These are phyloP conservation scores for Drosophila anomelani DNA, from an alignment of 2,888 invertebrate genomes.

Conservation along the genomic window DNA sequence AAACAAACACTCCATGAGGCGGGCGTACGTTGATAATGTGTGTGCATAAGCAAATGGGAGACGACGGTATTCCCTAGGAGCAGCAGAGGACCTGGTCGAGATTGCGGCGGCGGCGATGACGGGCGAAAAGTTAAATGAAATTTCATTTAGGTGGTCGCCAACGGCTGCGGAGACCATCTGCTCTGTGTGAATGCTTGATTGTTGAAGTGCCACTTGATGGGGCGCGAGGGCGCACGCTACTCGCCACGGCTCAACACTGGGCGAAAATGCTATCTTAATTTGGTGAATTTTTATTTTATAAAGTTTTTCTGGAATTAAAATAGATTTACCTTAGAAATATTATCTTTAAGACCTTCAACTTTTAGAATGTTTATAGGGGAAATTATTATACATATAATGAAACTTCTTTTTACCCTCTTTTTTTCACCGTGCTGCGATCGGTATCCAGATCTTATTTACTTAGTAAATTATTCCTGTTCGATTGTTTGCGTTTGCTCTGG, in stretches of 20 bases:
- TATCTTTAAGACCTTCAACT: background rate
- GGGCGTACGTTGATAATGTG: slow-evolving; percentile 76
- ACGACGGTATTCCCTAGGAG: slow-evolving; percentile 14
- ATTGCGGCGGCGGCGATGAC: slow-evolving; percentile 72
- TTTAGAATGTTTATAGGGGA: background rate
- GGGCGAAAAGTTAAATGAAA: slow-evolving; percentile 75
- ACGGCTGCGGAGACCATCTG: slow-evolving; percentile 70
- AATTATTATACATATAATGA: no score
- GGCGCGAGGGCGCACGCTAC: slow-evolving; percentile 78
- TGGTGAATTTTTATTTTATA: background rate
- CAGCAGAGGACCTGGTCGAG: slow-evolving; percentile 40
- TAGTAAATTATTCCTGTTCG: slow-evolving; percentile 82
- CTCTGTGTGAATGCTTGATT: slow-evolving; percentile 80
- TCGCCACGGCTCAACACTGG: slow-evolving; percentile 41
- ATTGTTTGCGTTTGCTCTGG: slow-evolving; percentile 78
- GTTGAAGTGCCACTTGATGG: slow-evolving; percentile 78
- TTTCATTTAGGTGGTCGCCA: slow-evolving; percentile 76
- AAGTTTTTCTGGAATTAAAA: no score
- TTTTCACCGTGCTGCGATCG: slow-evolving; percentile 19
- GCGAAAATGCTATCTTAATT: background rate
- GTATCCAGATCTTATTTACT: slow-evolving; percentile 73
- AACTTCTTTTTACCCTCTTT: background rate
- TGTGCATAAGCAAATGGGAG: slow-evolving; percentile 50
- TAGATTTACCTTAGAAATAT: background rate
- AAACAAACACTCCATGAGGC: slow-evolving; percentile 78